A percentile compares a stretch with the other conserved stretches of the same genome.
These are phyloP conservation scores for Hirudinaria manillensis DNA, from an alignment of 2,888 invertebrate genomes.

Conservation along the genomic window DNA sequence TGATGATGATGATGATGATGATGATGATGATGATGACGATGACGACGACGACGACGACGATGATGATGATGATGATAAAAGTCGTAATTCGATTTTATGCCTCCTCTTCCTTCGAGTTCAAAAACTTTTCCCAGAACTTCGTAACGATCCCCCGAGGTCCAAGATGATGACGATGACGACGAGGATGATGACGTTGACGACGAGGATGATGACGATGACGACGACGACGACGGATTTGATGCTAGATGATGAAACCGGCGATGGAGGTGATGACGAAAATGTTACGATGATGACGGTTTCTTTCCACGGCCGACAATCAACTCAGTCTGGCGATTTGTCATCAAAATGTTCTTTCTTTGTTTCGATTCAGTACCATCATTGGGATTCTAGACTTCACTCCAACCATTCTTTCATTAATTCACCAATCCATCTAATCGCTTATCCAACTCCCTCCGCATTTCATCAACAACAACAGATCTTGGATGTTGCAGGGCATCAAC, in stretches of 20 bases:
- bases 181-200: neutral
- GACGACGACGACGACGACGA: conserved; percentile 22
- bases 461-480: neutral
- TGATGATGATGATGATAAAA: neutral
- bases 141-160: neutral
- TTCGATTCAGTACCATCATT: neutral
- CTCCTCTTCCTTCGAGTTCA: neutral
- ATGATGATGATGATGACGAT: conserved; percentile 24
- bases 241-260: neutral
- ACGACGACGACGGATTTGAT: conserved; percentile 14
- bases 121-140: neutral
- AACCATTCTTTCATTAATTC: neutral
- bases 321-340: neutral
- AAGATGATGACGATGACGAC: conserved; percentile 14
- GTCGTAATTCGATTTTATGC: neutral
- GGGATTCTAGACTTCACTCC: neutral
- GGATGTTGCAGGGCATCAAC: neutral
- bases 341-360: neutral
- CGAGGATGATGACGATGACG: conserved; percentile 18
- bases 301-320: too few species aligned
- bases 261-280: neutral
- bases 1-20: conserved; percentile 9
- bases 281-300: too few species aligned
- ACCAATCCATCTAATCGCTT: neutral
- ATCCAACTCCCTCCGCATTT: neutral